Base-by-base conservation (phyloP, 2,888 invertebrate genomes). In the Limenitis camilla region DNA sequence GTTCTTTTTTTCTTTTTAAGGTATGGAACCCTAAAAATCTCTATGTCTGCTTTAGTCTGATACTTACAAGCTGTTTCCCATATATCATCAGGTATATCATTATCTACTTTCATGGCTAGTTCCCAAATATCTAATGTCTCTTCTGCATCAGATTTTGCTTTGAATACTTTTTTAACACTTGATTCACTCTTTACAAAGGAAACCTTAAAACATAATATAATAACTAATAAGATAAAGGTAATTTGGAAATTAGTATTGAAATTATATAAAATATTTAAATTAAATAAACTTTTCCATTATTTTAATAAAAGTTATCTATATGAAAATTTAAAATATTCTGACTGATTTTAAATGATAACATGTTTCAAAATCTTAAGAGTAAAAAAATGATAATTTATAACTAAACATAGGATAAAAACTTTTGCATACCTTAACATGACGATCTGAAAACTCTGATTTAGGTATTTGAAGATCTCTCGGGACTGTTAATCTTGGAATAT, bases 391-490 rank as follows among this genome's bases (percentile, higher is more conserved):
- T 3, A 19, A 19, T 19, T 19, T 19, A 19, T 19, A 19, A 19
- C 19, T 19, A 19, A 19, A 19, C 19, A 19, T 19, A 36, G n/a
- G 10, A 36, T 6, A 6, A 10, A 36, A 5, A 42, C 31, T 30
- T 27, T n/a, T 27, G 52, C 59, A 64, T 63, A 84, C 84, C 66
- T 74, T 75, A 2, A 71, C 59, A 66, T 72, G 70, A 30, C 62
- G 53, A 46, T 65, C 62, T 55, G 55, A 52, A 11, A 57, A 56
- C 31, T 62, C 52, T 40, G 63, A 68, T 29, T 55, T 64, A 5
- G 86, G 86, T 67, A 87, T 80, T 53, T 66, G 64, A n/a, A 88
- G 60, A 55, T 88, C 86, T 58, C 88, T 75, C 8, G 88, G 86
- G 5, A 64, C 74, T 5, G 69, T 78, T 54, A 88, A 62, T 50